phyloP scores from a whole-genome alignment of 92 coral and sea anemone species.

The Meandrina meandrites region DNA sequence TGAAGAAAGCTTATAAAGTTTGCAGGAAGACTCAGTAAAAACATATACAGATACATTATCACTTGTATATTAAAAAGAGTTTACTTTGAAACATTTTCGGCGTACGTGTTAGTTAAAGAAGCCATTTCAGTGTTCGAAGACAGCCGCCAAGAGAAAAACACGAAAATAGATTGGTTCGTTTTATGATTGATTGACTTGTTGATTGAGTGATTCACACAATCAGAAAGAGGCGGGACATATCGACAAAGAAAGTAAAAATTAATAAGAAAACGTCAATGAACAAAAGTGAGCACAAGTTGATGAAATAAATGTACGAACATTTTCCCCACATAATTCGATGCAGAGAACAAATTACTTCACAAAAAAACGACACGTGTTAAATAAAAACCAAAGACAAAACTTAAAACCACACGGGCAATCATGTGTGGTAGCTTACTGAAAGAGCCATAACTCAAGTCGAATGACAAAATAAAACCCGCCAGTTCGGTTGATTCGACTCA shows the following conservation, averaged over 20 bases:
- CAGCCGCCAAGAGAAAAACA: not conserved
- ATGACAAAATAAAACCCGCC: conserved; percentile 15
- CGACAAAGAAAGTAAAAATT: not conserved
- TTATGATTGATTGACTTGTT: not conserved
- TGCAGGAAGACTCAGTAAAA: not conserved
- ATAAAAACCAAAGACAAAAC: not conserved
- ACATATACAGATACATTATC: not conserved
- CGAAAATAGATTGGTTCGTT: not conserved
- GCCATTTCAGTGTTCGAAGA: not conserved
- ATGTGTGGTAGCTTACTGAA: not conserved
- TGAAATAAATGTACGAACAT: not conserved
- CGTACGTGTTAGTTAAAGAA: not conserved
- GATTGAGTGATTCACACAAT: not conserved
- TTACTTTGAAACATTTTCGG: not conserved
- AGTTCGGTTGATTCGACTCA: conserved; percentile 7
- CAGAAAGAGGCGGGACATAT: not conserved
- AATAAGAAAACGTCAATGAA: conserved; percentile 8
- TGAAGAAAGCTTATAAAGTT: not conserved
- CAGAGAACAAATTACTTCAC: not conserved
- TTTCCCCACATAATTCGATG: not conserved
- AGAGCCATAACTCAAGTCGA: conserved; percentile 1
- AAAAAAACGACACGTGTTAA: not conserved
- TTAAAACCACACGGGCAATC: not conserved
- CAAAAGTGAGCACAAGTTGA: not conserved
- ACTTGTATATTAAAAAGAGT: not conserved